Conservation (phyloP, 2,797 vertebrate species). For the Micropoecilia bifurca region DNA sequence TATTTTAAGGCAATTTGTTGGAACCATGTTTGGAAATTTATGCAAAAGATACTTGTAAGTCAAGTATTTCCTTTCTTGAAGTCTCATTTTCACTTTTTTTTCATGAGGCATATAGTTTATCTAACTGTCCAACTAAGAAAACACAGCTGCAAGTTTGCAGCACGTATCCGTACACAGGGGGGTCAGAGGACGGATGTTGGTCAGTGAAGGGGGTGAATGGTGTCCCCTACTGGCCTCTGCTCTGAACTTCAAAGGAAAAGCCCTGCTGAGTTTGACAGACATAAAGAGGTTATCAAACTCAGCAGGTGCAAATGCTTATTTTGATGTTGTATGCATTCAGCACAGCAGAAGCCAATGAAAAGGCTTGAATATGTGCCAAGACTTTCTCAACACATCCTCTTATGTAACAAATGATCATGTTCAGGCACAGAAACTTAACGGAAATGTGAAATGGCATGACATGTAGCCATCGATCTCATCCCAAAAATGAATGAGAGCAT, state of each 20-base stretch:
- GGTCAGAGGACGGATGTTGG: slow-evolving; percentile 47
- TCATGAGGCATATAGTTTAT: slow-evolving; percentile 32
- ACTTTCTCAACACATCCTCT: neutral
- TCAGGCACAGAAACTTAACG: neutral
- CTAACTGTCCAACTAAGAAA: slow-evolving; percentile 54
- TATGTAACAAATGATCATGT: neutral
- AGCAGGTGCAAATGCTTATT: slow-evolving; percentile 3
- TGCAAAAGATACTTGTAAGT: neutral
- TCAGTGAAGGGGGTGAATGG: slow-evolving; percentile 57
- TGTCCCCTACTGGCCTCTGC: slow-evolving; percentile 73
- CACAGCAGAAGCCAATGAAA: neutral
- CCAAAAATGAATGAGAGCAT: neutral
- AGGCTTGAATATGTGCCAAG: neutral
- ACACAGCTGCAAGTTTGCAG: slow-evolving; percentile 68
- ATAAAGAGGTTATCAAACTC: slow-evolving; percentile 3
- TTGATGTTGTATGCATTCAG: neutral
- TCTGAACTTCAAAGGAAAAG: slow-evolving; percentile 58
- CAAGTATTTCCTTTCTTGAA: neutral
- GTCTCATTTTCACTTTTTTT: slow-evolving; percentile 27
- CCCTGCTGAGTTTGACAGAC: slow-evolving; percentile 52
- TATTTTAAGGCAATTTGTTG: neutral
- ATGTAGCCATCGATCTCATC: neutral
- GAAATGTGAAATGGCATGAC: neutral
- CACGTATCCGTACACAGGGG: slow-evolving; percentile 41
- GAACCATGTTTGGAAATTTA: neutral